phyloP scores from a whole-genome alignment of 53 echinoderm and acorn worm species.

The Paelopatides confundens region DNA sequence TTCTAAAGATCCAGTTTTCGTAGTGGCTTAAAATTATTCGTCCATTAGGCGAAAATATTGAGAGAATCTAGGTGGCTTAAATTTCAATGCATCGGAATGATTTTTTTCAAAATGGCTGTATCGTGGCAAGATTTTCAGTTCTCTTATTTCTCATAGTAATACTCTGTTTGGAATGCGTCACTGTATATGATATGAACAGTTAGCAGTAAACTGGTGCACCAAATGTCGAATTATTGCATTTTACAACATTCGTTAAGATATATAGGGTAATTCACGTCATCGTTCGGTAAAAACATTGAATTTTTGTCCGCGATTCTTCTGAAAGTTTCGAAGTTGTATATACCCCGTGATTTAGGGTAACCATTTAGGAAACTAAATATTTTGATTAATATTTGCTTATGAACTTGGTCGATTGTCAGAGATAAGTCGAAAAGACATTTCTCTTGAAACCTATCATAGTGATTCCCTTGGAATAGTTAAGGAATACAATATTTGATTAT shows the following conservation, averaged over 20 bases:
- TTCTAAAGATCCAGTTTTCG: not conserved
- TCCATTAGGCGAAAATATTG: not conserved
- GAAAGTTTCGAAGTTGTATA: not conserved
- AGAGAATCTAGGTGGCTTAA: not conserved
- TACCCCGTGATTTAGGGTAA: not conserved
- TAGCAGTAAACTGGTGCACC: no score
- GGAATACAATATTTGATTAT: not conserved
- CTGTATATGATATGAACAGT: no score
- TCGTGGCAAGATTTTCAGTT: not conserved
- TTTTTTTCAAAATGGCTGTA: slow-evolving; percentile 3
- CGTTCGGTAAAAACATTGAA: not conserved
- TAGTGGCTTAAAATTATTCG: not conserved
- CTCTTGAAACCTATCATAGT: not conserved
- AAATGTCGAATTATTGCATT: no score
- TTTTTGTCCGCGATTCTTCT: not conserved
- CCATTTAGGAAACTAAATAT: not conserved
- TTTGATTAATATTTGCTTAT: not conserved
- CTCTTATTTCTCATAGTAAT: not conserved
- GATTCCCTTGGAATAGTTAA: not conserved
- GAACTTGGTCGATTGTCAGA: not conserved
- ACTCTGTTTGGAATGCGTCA: not conserved
- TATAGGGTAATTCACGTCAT: not conserved
- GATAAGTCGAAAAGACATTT: not conserved
- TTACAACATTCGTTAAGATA: no score
- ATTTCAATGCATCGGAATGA: not conserved